Evolutionary conservation across 2,797 vertebrate genomes (phyloP).

Genomic region (Eospalax fontanierii): DNA sequence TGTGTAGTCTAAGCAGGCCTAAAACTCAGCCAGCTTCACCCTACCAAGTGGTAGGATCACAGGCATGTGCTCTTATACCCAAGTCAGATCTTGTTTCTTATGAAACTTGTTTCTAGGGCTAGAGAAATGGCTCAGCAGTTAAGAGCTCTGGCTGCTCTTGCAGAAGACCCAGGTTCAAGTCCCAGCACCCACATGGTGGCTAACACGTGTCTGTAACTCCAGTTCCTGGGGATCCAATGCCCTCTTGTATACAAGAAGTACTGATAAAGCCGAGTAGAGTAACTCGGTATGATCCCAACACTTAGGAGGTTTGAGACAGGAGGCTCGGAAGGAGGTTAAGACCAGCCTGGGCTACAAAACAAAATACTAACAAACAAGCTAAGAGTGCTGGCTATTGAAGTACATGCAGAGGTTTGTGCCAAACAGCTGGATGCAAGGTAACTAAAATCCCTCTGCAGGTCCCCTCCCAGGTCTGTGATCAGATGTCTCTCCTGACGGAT

Average conservation of each 20-base stretch:
- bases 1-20: too few relatives aligned
- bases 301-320: not conserved
- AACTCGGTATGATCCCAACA: not conserved
- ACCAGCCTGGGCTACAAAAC: not conserved
- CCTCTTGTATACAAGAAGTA: not conserved
- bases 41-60: too few relatives aligned
- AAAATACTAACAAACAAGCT: not conserved
- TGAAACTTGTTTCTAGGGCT: not conserved
- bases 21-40: too few relatives aligned
- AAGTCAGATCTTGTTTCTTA: not conserved
- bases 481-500: constrained; percentile 69
- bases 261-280: not conserved
- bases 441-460: not conserved
- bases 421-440: not conserved
- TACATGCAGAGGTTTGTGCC: not conserved
- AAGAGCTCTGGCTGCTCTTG: not conserved
- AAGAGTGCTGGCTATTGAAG: not conserved
- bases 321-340: not conserved
- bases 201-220: too few relatives aligned
- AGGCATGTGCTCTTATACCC: too few relatives aligned
- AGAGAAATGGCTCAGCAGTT: too few relatives aligned
- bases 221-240: too few relatives aligned
- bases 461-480: constrained; percentile 50
- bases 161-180: too few relatives aligned
- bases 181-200: too few relatives aligned